Base-by-base conservation (phyloP, 2,888 invertebrate genomes). In the Pteria penguin region DNA sequence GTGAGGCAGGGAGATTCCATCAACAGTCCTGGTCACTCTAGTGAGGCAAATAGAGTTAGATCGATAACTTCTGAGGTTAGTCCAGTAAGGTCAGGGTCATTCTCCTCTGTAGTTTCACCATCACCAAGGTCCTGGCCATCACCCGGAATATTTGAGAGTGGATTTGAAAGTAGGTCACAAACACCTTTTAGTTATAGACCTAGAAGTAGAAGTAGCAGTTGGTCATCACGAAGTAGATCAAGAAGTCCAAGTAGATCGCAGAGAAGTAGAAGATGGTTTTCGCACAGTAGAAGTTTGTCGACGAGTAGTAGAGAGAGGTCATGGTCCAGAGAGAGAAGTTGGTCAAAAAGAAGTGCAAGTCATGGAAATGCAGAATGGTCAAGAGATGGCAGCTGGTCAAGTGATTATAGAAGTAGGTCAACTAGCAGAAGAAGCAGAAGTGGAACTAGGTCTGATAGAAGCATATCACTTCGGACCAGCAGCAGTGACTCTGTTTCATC, bases 211-310 rank as follows among this genome's bases (percentile, higher is more conserved):
- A 52, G 29, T 29, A 54, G 54, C 29, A 54, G 54, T 22, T 27
- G 36, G 2, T 24, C 61, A 58, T 22, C 11, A 32, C 2, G 5
- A 14, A 63, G 54, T 18, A 62, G 62, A 14, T 62, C 62, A 31
- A 62, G 62, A 52, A 29, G 4, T 1, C 54, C 54, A 14, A 54
- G 54, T 18, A n/a, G 54, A 11, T 33, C n/a, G 5, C 24, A 27
- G 18, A 66, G 66, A 66, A 27, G 45, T 63, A 63, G 66, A 14
- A 54, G 54, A 54, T n/a, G 66, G 29, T 66, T 54, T 54, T 29
- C 4, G 52, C 29, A 54, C n/a, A n/a, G n/a, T n/a, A n/a, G n/a
- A n/a, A n/a, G n/a, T n/a, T n/a, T n/a, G 29, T 54, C 45, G 18
- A 1, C 5, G 22, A 66, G 66, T 11, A 66, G 66, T 29, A 18